Evolutionary conservation across 2,888 invertebrate species (phyloP).

Genomic region (Perithous albicinctus): DNA sequence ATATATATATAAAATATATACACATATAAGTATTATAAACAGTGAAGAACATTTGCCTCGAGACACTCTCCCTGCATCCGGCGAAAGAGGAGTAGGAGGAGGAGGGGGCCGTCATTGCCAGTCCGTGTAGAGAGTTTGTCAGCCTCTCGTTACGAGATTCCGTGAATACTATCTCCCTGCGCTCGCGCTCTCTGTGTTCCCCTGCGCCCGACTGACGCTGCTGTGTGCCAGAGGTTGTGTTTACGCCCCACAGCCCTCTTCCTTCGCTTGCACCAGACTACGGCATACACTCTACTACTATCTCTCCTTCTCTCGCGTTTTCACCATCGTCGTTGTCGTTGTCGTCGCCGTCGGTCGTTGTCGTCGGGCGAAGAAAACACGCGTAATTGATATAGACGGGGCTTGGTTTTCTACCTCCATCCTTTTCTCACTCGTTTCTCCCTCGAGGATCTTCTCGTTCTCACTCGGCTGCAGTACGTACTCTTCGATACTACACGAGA

Average conservation of each 20-base stretch:
- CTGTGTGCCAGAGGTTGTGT: conserved; percentile 28
- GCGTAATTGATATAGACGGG: conserved; percentile 76
- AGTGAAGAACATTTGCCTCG: conserved; percentile 37
- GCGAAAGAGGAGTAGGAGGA: conserved; percentile 50
- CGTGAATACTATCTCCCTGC: conserved; percentile 76
- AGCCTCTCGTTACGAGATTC: conserved; percentile 78
- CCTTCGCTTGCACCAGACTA: conserved; percentile 13
- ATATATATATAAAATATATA: conserved; percentile 17
- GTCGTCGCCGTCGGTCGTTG: conserved; percentile 36
- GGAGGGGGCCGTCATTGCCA: conserved; percentile 63
- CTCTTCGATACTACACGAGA: conserved; percentile 35
- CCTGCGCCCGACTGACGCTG: conserved; percentile 23
- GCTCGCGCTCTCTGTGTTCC: conserved; percentile 28
- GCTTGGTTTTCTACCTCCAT: conserved; percentile 57
- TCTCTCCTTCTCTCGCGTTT: conserved; percentile 46
- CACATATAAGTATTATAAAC: conserved; percentile 39
- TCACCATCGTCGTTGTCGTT: conserved; percentile 32
- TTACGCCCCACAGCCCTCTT: conserved; percentile 6
- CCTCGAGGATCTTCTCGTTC: conserved; percentile 41
- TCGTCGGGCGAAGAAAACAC: conserved; percentile 69
- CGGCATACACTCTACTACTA: conserved; percentile 17
- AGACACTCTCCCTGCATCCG: conserved; percentile 55
- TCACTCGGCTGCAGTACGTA: conserved; percentile 42
- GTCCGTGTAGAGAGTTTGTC: conserved; percentile 72
- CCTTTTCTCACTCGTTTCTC: conserved; percentile 37